Conservation (phyloP, 2,888 invertebrate genomes). For the Drosophila meridionalis region DNA sequence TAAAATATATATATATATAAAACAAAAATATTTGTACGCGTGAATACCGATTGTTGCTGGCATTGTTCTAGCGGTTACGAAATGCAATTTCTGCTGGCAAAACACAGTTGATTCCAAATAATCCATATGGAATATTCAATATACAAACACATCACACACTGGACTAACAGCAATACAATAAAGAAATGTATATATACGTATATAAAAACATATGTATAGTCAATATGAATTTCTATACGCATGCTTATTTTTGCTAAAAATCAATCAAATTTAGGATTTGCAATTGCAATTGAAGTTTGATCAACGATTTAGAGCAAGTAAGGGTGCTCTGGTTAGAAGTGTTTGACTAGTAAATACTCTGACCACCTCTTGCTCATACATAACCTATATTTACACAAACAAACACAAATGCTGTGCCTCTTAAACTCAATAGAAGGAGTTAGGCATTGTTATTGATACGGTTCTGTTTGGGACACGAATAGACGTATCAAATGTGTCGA, state of each 20-base stretch:
- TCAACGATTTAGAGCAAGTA: conserved; percentile 28
- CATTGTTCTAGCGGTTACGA: background rate
- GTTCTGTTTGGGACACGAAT: background rate
- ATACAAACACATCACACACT: background rate
- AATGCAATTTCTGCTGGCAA: conserved; percentile 17
- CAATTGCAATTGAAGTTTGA: conserved; percentile 37
- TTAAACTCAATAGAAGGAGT: background rate
- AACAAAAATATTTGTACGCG: background rate
- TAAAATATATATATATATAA: background rate
- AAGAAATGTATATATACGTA: background rate
- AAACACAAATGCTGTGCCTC: background rate
- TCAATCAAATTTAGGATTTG: conserved; percentile 49
- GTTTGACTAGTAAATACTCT: conserved; percentile 5
- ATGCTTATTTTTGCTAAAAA: conserved; percentile 29
- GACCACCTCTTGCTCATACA: background rate
- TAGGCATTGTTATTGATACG: background rate
- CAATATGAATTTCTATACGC: background rate
- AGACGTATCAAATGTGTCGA: background rate
- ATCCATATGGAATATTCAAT: conserved; percentile 1
- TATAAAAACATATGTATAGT: background rate
- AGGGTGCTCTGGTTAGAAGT: background rate
- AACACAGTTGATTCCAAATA: conserved; percentile 6
- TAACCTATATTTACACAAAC: background rate
- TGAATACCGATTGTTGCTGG: background rate
- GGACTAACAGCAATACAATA: background rate